phyloP scores from a whole-genome alignment of 2,888 invertebrate species.

The Rhagonycha lutea region DNA sequence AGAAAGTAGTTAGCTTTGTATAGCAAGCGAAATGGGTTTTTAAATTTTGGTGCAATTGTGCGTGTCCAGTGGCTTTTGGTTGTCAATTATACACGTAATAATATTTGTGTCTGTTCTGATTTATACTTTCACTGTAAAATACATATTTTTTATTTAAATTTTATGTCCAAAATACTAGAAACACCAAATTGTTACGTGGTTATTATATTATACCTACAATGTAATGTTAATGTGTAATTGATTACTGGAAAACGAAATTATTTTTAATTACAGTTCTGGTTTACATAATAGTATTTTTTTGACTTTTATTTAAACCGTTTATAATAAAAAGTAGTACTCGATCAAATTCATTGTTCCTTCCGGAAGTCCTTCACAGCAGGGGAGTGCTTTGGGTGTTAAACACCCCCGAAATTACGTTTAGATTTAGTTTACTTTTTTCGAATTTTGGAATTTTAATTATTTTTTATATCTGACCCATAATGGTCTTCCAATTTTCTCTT shows the following conservation, averaged over 20 bases:
- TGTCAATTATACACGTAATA: conserved; percentile 11
- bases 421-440: no score
- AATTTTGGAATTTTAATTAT: no score
- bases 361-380: neutral
- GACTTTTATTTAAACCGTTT: neutral
- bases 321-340: neutral
- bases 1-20: conserved; percentile 12
- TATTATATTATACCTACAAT: neutral
- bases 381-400: no score
- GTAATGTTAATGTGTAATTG: neutral
- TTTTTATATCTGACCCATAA: no score
- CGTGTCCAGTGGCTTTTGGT: conserved; percentile 18
- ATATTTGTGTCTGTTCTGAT: conserved; percentile 9
- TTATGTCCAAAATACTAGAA: neutral
- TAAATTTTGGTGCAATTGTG: conserved; percentile 24
- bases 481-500: no score
- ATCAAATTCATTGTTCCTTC: neutral
- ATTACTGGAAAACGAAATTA: neutral
- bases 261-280: neutral
- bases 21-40: neutral
- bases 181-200: neutral
- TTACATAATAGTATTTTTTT: neutral
- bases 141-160: neutral
- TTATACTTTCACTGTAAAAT: conserved; percentile 13
- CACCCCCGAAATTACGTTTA: no score